Evolutionary conservation across 1,140 invertebrate genomes (phyloP).

Genomic region (Centruroides sculpturatus): DNA sequence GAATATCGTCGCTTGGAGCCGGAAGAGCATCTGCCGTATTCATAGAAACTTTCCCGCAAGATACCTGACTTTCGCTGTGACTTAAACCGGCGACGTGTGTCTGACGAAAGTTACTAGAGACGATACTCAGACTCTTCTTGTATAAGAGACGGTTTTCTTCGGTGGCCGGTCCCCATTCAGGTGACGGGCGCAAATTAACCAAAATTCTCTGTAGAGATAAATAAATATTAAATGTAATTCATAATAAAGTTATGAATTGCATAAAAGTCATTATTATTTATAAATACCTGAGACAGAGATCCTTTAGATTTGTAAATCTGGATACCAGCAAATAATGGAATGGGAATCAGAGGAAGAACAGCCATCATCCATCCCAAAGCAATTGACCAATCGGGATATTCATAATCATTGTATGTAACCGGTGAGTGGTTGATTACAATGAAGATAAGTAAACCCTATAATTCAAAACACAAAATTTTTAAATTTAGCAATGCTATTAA

Average conservation of each 20-base stretch:
- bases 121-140: slow-evolving; percentile 5
- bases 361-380: slow-evolving; percentile 55
- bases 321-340: slow-evolving; percentile 8
- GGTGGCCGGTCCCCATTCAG: slow-evolving; percentile 9
- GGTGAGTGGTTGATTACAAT: slow-evolving; percentile 10
- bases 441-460: slow-evolving; percentile 3
- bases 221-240: too few species aligned
- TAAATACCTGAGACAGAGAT: slow-evolving; percentile 6
- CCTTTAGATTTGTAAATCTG: slow-evolving; percentile 8
- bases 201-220: slow-evolving; percentile 9
- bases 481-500: too few species aligned
- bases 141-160: slow-evolving; percentile 6
- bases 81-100: neutral
- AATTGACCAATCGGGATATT: slow-evolving; percentile 61
- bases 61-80: neutral
- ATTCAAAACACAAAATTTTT: neutral
- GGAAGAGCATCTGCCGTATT: too few species aligned
- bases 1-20: too few species aligned
- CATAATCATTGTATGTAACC: slow-evolving; percentile 18
- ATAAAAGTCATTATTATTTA: neutral
- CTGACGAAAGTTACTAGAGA: slow-evolving; percentile 5
- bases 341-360: slow-evolving; percentile 16
- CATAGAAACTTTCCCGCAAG: too few species aligned
- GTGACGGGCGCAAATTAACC: slow-evolving; percentile 1
- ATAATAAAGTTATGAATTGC: neutral